Percentiles rank a stretch among this genome's conserved stretches.
phyloP scores from a whole-genome alignment of 2,113 vertebrate species.

The Myotis yumanensis region DNA sequence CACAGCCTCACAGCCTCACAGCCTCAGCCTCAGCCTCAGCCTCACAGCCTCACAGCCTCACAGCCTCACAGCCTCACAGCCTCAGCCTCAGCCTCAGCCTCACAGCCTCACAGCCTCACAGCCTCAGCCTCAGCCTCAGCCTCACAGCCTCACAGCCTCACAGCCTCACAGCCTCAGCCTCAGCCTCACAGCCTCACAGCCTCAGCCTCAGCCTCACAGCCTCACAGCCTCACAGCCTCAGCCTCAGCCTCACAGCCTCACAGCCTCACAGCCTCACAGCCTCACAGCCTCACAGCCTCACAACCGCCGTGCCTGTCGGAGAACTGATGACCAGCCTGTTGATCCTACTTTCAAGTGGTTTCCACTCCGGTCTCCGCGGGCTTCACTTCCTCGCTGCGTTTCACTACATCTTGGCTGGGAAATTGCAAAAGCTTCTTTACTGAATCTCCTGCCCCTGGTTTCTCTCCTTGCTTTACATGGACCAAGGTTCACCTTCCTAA shows the following conservation, averaged over 20 bases:
- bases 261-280: no score
- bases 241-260: no score
- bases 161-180: no score
- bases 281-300: no score
- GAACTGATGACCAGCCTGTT: background rate
- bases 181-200: no score
- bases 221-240: no score
- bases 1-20: background rate
- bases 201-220: no score
- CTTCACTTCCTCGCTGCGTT: background rate
- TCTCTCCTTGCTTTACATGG: background rate
- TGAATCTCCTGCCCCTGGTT: background rate
- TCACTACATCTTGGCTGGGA: background rate
- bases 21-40: background rate
- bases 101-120: no score
- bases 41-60: no score
- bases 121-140: no score
- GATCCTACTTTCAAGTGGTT: background rate
- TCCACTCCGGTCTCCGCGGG: background rate
- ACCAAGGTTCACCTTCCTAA: background rate
- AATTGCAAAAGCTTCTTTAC: background rate
- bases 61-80: no score
- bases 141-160: no score
- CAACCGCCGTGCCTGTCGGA: background rate
- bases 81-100: background rate